Evolutionary conservation across 2,113 vertebrate genomes (phyloP), one percentile per base, ranked within the genome.

Genomic region (Trogon surrucura): DNA sequence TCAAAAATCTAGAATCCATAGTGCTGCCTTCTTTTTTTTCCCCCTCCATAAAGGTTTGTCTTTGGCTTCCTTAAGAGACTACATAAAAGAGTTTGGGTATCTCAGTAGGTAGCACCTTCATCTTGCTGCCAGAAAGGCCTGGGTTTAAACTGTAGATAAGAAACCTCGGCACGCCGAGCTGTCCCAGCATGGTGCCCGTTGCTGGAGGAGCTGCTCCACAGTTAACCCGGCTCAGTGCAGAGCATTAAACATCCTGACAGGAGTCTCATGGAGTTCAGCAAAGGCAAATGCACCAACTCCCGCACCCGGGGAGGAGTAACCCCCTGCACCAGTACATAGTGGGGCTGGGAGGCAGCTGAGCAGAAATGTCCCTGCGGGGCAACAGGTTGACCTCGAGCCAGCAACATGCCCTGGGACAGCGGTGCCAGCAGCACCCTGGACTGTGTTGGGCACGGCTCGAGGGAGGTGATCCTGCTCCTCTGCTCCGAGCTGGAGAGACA

Each of bases 51-150:
- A 50, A 66, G 4, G 3, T 27, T 18, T 78, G 56, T 53, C 11
- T 93, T 95, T 73, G 47, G 4, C 41, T 96, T 94, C 61, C 58
- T 71, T 81, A 48, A 45, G 60, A 91, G 47, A 80, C 54, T 83
- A 36, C 94, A 66, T 51, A 38, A 84, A 90, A 77, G 73, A 21
- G 18, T 71, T 80, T 88, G 48, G 36, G 6, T 78, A 23, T 38
- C 61, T 93, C 72, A 58, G 54, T n/a, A n/a, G 56, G 91, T 57
- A 47, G 32, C 38, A 53, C 36, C 61, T 93, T 87, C 51, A 84
- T 87, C 34, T 86, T 29, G 44, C 64, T 85, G 70, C 88, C 70
- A 88, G 81, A 64, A 90, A 56, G 45, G 75, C 54, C 11, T 50
- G 60, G 51, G 26, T 66, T 95, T 89, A 61, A 75, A 56, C 38